Base-by-base conservation (phyloP, 1,140 invertebrate genomes). In the Microplitis mediator region DNA sequence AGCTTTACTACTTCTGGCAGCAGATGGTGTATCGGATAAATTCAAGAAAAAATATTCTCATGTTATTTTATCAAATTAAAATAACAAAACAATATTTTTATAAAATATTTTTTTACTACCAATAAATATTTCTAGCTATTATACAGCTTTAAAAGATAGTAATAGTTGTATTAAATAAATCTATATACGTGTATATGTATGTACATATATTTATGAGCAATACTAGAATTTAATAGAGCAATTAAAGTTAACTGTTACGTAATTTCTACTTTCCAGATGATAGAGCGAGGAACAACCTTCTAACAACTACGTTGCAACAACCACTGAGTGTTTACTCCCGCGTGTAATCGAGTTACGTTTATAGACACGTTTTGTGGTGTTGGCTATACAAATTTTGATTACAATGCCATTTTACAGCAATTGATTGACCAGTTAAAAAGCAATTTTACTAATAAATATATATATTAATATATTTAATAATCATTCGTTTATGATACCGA, bases 291-390 rank as follows among this genome's bases (percentile, higher is more conserved):
- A 71, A 71, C 62, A 52, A 64, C 5, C 64, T 16, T 14, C 13
- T 51, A 13, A 60, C 32, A 71, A 71, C 70, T 65, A 71, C 60
- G 60, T 63, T 58, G 31, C 61, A 31, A 64, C 61, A 31, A 64
- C 61, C 34, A 34, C 45, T 9, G 61, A 56, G 51, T 71, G 61
- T 71, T 71, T 64, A 71, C 70, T 65, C 70, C 31, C 34, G 61
- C 70, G 60, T 64, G 70, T 71, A 71, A 71, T 65, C 62, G 61
- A 71, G 70, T 71, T 71, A 71, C 66, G 72, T 74, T 64, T 69
- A 74, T 69, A 69, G 61, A 69, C 34, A 45, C 69, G 64, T 50
- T 60, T 45, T 68, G 56, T 51, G 69, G 69, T 67, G 56, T 39
- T 31, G 11, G 6, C 5, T 45, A 56, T 67, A 56, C 67, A 69